A percentile compares a stretch with the other conserved stretches of the same genome.
Conservation (phyloP, 2,888 invertebrate species). For the Drosophila rellima region DNA sequence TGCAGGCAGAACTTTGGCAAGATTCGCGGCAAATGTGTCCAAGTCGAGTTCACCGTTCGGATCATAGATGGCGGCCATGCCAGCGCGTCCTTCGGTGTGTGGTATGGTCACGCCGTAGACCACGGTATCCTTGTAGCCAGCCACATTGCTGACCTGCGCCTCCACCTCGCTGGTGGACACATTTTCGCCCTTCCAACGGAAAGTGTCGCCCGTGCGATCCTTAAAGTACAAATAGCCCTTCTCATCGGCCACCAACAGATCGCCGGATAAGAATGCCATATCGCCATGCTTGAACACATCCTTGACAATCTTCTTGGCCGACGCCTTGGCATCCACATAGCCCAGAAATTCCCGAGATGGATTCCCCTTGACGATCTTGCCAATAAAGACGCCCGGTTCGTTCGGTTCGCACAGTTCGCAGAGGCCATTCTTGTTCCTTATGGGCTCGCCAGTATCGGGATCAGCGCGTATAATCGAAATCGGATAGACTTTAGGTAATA, state of each 20-base stretch:
- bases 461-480: slow-evolving; percentile 97
- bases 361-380: slow-evolving; percentile 95
- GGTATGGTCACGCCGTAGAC: slow-evolving; percentile 97
- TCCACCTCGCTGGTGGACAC: slow-evolving; percentile 99
- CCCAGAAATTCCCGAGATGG: slow-evolving; percentile 97
- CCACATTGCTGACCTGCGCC: slow-evolving; percentile 93
- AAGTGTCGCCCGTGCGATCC: slow-evolving; percentile 98
- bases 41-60: slow-evolving; percentile 89
- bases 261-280: slow-evolving; percentile 96
- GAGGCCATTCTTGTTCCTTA: slow-evolving; percentile 93
- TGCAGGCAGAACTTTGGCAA: slow-evolving; percentile 90
- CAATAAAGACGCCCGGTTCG: slow-evolving; percentile 98
- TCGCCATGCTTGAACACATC: slow-evolving; percentile 96
- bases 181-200: slow-evolving; percentile 99
- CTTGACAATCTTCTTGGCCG: slow-evolving; percentile 94
- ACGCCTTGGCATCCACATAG: slow-evolving; percentile 96
- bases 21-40: slow-evolving; percentile 87
- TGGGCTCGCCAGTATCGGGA: slow-evolving; percentile 94
- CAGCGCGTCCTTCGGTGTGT: slow-evolving; percentile 94
- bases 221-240: slow-evolving; percentile 97
- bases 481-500: slow-evolving; percentile 95
- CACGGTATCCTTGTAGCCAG: slow-evolving; percentile 93
- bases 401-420: slow-evolving; percentile 90
- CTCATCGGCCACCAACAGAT: slow-evolving; percentile 95
- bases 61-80: slow-evolving; percentile 97